Conservation (phyloP, 2,888 invertebrate genomes). For the Pandemis cinnamomeana region DNA sequence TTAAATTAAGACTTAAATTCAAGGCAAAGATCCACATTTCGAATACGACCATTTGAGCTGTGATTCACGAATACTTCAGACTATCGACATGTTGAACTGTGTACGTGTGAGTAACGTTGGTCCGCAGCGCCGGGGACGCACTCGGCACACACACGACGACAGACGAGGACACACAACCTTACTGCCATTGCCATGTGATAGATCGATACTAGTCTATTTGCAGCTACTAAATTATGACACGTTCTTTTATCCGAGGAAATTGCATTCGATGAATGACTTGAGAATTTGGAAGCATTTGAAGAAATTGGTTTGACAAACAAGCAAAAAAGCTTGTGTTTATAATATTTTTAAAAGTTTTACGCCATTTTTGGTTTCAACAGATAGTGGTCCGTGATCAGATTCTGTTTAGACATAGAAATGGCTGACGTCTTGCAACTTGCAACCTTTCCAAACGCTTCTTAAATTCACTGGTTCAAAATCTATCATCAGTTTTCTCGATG, state of each 20-base stretch:
- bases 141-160: neutral
- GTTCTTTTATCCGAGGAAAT: neutral
- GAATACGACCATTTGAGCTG: neutral
- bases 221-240: neutral
- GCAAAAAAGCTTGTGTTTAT: too few relatives aligned
- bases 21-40: slow-evolving; percentile 4
- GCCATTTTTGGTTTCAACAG: too few relatives aligned
- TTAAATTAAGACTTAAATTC: neutral
- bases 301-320: too few relatives aligned
- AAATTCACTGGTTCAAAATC: neutral
- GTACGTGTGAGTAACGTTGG: slow-evolving; percentile 12
- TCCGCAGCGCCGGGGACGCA: neutral
- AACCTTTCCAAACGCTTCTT: too few relatives aligned
- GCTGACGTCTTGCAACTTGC: too few relatives aligned
- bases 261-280: neutral
- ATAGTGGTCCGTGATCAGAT: too few relatives aligned
- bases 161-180: neutral
- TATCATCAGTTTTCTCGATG: neutral
- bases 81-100: neutral
- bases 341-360: too few relatives aligned
- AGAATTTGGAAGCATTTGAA: neutral
- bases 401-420: too few relatives aligned
- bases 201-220: neutral
- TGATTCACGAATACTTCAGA: neutral
- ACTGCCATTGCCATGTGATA: neutral